Percentiles rank a stretch among this genome's conserved stretches.
Evolutionary conservation across 2,113 vertebrate genomes (phyloP).

Genomic region (Pogona vitticeps): DNA sequence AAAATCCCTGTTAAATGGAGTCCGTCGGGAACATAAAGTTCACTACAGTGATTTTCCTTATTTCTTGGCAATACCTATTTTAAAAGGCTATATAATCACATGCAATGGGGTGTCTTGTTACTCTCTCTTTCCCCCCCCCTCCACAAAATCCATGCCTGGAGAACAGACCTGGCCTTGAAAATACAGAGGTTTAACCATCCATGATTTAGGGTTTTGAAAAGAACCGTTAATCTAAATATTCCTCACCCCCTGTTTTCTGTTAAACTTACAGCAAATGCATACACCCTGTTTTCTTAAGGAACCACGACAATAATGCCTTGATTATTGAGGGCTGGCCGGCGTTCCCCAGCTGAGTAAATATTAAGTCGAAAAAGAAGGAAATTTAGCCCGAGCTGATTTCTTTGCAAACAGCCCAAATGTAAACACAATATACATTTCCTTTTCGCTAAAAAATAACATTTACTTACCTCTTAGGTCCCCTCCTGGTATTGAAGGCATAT

Average conservation of each 20-base stretch:
- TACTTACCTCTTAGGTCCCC: slow-evolving; percentile 40
- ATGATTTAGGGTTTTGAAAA: neutral
- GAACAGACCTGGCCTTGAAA: neutral
- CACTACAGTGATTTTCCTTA: neutral
- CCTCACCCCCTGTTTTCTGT: neutral
- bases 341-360: slow-evolving; percentile 57
- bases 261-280: too few species aligned
- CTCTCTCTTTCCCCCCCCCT: too few species aligned
- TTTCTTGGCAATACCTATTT: neutral
- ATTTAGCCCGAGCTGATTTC: fast-evolving
- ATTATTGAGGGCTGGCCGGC: neutral
- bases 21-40: too few species aligned
- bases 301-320: neutral
- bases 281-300: slow-evolving; percentile 37
- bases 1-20: too few species aligned
- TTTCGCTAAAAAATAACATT: slow-evolving; percentile 53
- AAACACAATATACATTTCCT: slow-evolving; percentile 40
- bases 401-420: slow-evolving; percentile 44
- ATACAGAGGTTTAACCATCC: neutral
- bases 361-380: neutral
- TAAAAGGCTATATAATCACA: too few species aligned
- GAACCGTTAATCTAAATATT: neutral
- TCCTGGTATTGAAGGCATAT: slow-evolving; percentile 6
- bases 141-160: too few species aligned
- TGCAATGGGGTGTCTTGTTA: neutral